Percentiles rank a stretch among this genome's conserved stretches.
phyloP scores from a whole-genome alignment of 2,113 vertebrate species.

The Trogon melanurus region DNA sequence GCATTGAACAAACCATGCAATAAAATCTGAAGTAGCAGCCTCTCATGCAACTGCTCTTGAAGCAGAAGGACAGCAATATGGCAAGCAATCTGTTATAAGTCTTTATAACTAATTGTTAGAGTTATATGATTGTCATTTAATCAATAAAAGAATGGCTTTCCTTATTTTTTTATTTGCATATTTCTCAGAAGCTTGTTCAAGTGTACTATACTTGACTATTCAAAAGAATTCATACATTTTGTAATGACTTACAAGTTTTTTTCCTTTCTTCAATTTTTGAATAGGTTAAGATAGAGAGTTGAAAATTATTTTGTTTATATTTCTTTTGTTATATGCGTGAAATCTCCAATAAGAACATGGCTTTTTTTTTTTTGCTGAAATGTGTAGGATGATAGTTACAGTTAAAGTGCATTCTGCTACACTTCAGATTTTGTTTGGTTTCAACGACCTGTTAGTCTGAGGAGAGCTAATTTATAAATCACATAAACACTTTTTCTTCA shows the following conservation, averaged over 20 bases:
- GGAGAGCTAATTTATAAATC: neutral
- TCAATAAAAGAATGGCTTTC: neutral
- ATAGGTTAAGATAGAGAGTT: neutral
- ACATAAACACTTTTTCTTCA: neutral
- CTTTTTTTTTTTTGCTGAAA: neutral
- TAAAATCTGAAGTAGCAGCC: neutral
- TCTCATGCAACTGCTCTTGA: neutral
- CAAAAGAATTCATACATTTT: neutral
- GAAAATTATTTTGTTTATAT: neutral
- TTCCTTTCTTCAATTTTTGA: neutral
- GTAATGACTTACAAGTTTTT: neutral
- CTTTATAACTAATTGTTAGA: neutral
- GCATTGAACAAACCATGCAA: neutral
- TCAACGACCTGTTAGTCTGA: neutral
- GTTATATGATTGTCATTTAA: neutral
- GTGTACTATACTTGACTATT: neutral
- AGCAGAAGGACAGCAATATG: neutral
- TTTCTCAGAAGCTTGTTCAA: neutral
- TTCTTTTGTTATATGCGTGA: neutral
- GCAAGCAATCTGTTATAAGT: neutral
- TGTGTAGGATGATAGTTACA: neutral
- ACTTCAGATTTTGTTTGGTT: neutral
- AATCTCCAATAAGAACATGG: neutral
- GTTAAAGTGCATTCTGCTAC: neutral
- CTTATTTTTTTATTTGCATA: neutral